Evolutionary conservation across 2,113 vertebrate genomes (phyloP).

Genomic region (Rynchops niger): DNA sequence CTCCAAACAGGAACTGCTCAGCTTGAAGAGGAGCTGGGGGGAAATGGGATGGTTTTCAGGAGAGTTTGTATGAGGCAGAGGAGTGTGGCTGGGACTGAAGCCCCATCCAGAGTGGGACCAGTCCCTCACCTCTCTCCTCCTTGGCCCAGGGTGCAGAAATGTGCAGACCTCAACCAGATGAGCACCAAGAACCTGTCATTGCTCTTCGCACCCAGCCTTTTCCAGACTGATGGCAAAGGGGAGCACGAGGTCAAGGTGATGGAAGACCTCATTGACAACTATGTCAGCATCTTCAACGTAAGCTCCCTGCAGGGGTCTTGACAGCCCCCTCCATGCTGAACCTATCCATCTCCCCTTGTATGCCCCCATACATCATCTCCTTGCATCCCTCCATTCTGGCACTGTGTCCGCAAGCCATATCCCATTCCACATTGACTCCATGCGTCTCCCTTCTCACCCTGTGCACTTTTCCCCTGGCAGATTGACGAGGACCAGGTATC

Average conservation of each 20-base stretch:
- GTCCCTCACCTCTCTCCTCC: neutral
- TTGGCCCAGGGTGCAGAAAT: conserved; percentile 91
- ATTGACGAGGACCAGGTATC: conserved; percentile 94
- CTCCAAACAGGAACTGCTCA: neutral
- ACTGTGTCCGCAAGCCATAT: neutral
- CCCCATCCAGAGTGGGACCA: neutral
- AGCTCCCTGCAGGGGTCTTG: conserved; percentile 41
- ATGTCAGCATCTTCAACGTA: conserved; percentile 89
- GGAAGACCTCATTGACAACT: conserved; percentile 95
- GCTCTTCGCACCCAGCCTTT: conserved; percentile 96
- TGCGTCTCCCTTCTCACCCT: neutral
- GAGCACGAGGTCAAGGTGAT: conserved; percentile 94
- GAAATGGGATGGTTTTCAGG: fast-evolving
- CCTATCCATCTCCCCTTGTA: neutral
- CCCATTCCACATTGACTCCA: neutral
- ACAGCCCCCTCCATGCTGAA: neutral
- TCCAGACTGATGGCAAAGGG: conserved; percentile 95
- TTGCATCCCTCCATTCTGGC: neutral
- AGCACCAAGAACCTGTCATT: conserved; percentile 94
- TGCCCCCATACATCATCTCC: too few species aligned
- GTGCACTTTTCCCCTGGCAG: conserved; percentile 63
- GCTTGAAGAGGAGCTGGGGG: neutral
- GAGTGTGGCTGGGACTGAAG: neutral
- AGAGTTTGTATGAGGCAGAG: neutral
- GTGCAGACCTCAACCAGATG: conserved; percentile 96